These are phyloP conservation scores for Chloroceryle amazona DNA, from an alignment of 2,797 vertebrate species.

Conservation along the genomic window DNA sequence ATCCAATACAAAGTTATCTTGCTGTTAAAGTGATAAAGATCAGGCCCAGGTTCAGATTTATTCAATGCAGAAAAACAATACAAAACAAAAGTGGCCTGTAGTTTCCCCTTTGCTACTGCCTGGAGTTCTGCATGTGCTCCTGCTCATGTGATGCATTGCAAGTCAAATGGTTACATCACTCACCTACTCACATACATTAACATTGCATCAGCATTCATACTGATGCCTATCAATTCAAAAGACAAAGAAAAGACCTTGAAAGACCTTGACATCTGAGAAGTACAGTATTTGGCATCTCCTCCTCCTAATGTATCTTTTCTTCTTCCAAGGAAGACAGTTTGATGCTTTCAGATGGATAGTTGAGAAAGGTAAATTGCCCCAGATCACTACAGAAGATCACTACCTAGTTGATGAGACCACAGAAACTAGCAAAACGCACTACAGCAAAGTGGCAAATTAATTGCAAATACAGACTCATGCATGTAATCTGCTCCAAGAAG, in stretches of 20 bases:
- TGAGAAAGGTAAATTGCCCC: not conserved
- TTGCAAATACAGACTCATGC: not conserved
- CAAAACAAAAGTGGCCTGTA: not conserved
- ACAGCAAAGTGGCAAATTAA: not conserved
- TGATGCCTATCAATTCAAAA: not conserved
- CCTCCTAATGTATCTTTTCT: not conserved
- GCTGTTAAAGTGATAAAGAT: constrained; percentile 9
- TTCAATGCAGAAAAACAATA: not conserved
- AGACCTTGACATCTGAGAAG: constrained; percentile 41
- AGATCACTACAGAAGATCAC: not conserved
- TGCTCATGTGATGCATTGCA: not conserved
- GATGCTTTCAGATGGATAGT: not conserved
- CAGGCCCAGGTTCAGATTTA: not conserved
- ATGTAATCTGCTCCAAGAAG: not conserved
- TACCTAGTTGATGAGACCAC: not conserved
- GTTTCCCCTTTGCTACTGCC: not conserved
- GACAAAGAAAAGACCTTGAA: not conserved
- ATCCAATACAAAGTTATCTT: constrained; percentile 45
- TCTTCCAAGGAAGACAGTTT: constrained; percentile 25
- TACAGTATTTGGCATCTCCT: constrained; percentile 10
- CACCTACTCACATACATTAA: not conserved
- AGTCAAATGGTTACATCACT: not conserved
- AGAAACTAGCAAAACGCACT: not conserved
- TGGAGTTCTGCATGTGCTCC: not conserved
- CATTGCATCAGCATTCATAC: not conserved